A percentile compares a stretch with the other conserved stretches of the same genome.
These are phyloP conservation scores for Crotalus helleri DNA, from an alignment of 2,113 vertebrate genomes.

Conservation along the genomic window DNA sequence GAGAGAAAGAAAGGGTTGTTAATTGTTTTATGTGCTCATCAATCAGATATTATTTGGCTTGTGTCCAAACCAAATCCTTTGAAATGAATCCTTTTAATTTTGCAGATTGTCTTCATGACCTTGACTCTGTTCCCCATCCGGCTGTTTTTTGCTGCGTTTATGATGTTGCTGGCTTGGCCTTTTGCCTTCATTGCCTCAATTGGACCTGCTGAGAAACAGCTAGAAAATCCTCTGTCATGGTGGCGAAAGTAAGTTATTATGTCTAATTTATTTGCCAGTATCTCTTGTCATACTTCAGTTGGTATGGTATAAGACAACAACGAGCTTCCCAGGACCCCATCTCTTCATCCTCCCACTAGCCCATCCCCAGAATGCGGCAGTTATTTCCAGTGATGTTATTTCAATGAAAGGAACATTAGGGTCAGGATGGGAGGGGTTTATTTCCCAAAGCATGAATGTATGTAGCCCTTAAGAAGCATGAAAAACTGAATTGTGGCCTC, in stretches of 20 bases:
- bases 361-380: background rate
- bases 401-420: background rate
- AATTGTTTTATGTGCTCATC: background rate
- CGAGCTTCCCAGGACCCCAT: background rate
- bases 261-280: background rate
- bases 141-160: constrained; percentile 87
- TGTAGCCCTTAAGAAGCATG: background rate
- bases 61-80: background rate
- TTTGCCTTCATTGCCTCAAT: constrained; percentile 88
- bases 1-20: background rate
- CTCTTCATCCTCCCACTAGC: background rate
- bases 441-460: background rate
- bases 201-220: constrained; percentile 77
- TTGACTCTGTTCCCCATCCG: constrained; percentile 93
- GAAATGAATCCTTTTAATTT: constrained; percentile 47
- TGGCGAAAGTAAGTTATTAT: constrained; percentile 83
- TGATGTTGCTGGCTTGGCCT: constrained; percentile 98
- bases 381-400: background rate
- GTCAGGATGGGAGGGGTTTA: background rate
- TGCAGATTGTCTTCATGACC: constrained; percentile 90
- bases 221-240: constrained; percentile 80
- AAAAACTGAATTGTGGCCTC: background rate
- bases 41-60: background rate
- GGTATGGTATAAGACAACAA: background rate
- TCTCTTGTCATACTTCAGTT: background rate